Conservation (phyloP, 2,797 vertebrate species). For the Lepidocolaptes lacrymiger region DNA sequence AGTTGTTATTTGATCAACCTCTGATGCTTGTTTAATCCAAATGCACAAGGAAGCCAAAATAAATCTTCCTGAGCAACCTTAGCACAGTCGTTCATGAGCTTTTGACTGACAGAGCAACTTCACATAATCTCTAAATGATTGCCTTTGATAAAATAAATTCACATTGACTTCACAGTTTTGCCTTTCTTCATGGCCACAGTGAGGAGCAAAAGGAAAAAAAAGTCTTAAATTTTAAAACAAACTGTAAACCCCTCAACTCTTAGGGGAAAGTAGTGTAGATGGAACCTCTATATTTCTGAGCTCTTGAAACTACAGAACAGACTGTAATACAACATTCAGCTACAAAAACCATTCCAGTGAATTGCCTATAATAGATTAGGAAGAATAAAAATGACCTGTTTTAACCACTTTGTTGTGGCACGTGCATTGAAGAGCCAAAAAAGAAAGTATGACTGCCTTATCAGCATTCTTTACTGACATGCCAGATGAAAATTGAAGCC, state of each 20-base stretch:
- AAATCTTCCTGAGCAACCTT: neutral
- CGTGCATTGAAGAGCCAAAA: neutral
- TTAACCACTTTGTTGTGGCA: neutral
- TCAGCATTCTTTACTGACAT: neutral
- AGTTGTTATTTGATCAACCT: neutral
- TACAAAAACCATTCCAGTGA: neutral
- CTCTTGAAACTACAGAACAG: neutral
- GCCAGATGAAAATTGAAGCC: conserved; percentile 34
- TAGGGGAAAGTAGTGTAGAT: neutral
- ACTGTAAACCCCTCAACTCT: neutral
- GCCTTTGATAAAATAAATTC: neutral
- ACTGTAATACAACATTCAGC: neutral
- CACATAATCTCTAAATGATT: neutral
- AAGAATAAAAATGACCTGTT: neutral
- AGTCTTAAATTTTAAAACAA: neutral
- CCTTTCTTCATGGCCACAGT: neutral
- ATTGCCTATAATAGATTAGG: neutral
- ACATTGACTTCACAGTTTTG: neutral
- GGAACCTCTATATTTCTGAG: neutral
- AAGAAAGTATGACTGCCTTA: neutral
- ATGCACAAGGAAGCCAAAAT: neutral
- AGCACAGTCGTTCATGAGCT: neutral
- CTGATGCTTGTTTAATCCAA: neutral
- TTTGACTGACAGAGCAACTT: neutral
- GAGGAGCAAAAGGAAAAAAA: neutral